Evolutionary conservation across 2,888 invertebrate genomes (phyloP), one percentile per base, ranked within the genome.

Genomic region (Pammene aurita): DNA sequence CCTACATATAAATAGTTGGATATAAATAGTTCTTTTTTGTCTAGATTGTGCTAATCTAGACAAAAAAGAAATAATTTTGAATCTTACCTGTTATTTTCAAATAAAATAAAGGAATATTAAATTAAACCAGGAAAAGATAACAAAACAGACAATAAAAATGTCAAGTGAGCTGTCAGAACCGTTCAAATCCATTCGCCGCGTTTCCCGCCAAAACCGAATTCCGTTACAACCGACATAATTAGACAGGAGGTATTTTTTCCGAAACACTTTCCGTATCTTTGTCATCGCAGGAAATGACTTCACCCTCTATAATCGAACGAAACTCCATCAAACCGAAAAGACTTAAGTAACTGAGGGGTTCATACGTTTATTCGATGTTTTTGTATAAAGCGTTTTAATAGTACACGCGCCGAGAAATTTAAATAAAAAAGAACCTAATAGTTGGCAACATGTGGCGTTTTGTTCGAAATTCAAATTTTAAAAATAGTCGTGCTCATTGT

Each of bases 251-350:
- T 66, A 77, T 77, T 73, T 77, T 75, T 76, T 71, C 70, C 71
- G 56, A 76, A 77, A 74, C 78, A 78, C 80, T 81, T 81, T 83
- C 80, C 83, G 84, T 89, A 87, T 89, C 89, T 83, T 86, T 89
- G 89, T 88, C 87, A 87, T 88, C 86, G 76, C 84, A 87, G 90
- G 90, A 89, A 88, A 86, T 84, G 83, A 85, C 84, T 83, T 82
- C 87, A 86, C 85, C 87, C 86, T 84, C 79, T 84, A 79, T 88
- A 86, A 87, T 86, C 76, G 78, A 70, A 66, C 73, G 73, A 78
- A 75, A 80, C 76, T 78, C 76, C 78, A 74, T 7, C 5, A 50
- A 26, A 38, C 14, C 18, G 26, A 62, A 62, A 62, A 0, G 41
- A 10, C 50, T 0, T 52, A 52, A 41, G 13, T 50, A n/a, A 35